phyloP scores from a whole-genome alignment of 2,888 invertebrate species.

The Didymodactylos carnosus region DNA sequence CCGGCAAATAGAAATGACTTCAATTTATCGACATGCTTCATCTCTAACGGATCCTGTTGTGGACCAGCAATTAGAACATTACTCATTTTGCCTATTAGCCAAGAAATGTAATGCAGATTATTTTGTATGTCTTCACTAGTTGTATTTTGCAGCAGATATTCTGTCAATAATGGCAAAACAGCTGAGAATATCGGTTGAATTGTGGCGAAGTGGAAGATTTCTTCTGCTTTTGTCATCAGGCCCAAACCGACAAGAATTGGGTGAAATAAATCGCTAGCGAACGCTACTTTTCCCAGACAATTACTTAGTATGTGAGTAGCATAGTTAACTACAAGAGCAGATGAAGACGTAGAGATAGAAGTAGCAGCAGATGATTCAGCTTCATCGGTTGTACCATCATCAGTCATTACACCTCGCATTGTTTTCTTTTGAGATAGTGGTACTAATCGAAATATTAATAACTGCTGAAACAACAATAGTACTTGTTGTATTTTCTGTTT shows the following conservation, averaged over 20 bases:
- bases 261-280: not conserved
- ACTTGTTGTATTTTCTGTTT: not conserved
- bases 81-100: not conserved
- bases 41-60: not conserved
- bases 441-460: not conserved
- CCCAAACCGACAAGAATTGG: not conserved
- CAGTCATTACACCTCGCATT: not conserved
- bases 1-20: not conserved
- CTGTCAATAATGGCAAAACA: not conserved
- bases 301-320: not conserved
- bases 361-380: too few relatives aligned
- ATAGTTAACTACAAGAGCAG: not conserved
- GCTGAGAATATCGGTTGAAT: not conserved
- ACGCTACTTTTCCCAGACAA: not conserved
- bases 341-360: too few relatives aligned
- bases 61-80: not conserved
- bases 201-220: not conserved
- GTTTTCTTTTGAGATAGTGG: not conserved
- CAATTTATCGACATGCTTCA: not conserved
- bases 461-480: not conserved
- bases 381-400: too few relatives aligned
- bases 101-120: too few relatives aligned
- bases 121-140: too few relatives aligned
- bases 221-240: not conserved
- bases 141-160: not conserved